Percentiles rank a stretch among this genome's conserved stretches.
Conservation (phyloP, 2,888 invertebrate genomes). For the Achlya flavicornis region DNA sequence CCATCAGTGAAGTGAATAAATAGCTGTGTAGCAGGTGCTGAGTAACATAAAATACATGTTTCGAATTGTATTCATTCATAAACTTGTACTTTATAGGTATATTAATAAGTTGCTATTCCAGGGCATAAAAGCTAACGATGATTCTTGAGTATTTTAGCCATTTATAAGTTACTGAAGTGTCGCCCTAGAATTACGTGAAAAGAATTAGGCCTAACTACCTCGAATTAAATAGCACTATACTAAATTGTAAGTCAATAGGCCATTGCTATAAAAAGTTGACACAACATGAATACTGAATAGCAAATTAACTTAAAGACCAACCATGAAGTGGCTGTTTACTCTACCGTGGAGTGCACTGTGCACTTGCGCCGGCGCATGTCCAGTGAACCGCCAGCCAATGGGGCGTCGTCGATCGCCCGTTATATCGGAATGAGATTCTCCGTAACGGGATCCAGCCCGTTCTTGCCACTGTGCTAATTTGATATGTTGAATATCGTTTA, state of each 20-base stretch:
- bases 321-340: slow-evolving; percentile 35
- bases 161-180: too few species aligned
- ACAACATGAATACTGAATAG: slow-evolving; percentile 22
- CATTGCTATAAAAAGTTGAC: not conserved
- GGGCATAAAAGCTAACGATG: not conserved
- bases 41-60: not conserved
- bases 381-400: slow-evolving; percentile 35
- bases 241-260: not conserved
- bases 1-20: too few species aligned
- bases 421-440: slow-evolving; percentile 59
- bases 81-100: not conserved
- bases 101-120: not conserved
- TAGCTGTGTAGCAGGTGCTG: too few species aligned
- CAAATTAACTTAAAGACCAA: slow-evolving; percentile 20
- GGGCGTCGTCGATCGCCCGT: slow-evolving; percentile 44
- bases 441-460: slow-evolving; percentile 61
- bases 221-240: not conserved
- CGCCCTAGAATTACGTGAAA: too few species aligned
- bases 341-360: slow-evolving; percentile 28
- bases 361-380: slow-evolving; percentile 28
- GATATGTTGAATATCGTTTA: slow-evolving; percentile 20
- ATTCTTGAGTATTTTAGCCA: too few species aligned
- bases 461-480: slow-evolving; percentile 18
- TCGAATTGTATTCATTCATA: slow-evolving; percentile 2
- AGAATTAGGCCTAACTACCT: not conserved